Conservation (phyloP, 2,888 invertebrate species). For the Troides aeacus region DNA sequence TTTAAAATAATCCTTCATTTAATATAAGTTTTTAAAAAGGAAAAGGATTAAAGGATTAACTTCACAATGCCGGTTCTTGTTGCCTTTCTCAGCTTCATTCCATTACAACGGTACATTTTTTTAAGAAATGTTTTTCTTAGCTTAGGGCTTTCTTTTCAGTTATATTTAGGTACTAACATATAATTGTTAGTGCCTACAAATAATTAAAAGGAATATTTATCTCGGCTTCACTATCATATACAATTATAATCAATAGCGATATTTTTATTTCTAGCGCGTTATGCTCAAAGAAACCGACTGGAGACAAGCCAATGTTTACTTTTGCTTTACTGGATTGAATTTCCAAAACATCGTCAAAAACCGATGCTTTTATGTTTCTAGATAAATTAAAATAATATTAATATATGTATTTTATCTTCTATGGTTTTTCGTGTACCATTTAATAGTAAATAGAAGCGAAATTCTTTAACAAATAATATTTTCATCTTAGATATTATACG, state of each 20-base stretch:
- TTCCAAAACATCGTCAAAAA: too few species aligned
- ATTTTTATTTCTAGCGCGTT: background rate
- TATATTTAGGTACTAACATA: background rate
- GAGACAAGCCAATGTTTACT: background rate
- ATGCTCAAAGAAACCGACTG: background rate
- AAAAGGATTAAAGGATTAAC: conserved; percentile 1
- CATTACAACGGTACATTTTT: background rate
- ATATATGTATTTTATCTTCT: too few species aligned
- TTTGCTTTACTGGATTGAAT: background rate
- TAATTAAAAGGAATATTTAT: background rate
- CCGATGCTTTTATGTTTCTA: too few species aligned
- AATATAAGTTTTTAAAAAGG: background rate
- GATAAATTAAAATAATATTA: too few species aligned
- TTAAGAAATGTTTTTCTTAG: background rate
- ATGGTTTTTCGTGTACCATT: background rate
- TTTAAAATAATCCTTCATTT: background rate
- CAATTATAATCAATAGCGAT: background rate
- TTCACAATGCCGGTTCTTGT: background rate
- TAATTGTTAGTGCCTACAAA: background rate
- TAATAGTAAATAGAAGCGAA: background rate
- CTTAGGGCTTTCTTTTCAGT: background rate
- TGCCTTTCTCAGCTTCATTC: background rate
- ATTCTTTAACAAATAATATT: background rate
- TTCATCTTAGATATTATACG: too few species aligned
- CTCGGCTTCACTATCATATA: background rate